phyloP scores from a whole-genome alignment of 2,888 invertebrate genomes.

The Drosophila meridiana region DNA sequence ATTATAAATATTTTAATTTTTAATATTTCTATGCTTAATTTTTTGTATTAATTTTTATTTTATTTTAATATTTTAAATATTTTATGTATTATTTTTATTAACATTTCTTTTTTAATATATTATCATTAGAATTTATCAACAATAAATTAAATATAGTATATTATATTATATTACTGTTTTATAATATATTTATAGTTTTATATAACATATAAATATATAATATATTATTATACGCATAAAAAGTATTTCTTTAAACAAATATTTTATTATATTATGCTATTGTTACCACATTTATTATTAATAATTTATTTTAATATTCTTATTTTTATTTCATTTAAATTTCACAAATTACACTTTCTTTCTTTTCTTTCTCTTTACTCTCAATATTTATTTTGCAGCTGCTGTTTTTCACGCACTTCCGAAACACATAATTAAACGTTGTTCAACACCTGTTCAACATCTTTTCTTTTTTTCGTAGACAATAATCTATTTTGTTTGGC shows the following conservation, averaged over 20 bases:
- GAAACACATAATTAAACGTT: conserved; percentile 1
- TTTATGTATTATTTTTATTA: no score
- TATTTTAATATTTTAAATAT: no score
- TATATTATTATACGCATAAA: no score
- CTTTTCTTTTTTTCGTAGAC: neutral
- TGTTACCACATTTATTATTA: neutral
- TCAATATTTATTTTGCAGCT: neutral
- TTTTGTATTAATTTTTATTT: no score
- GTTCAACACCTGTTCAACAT: neutral
- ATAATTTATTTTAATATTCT: no score
- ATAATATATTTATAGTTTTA: neutral
- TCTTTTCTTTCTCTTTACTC: neutral
- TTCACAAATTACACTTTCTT: neutral
- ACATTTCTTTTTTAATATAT: no score
- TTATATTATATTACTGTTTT: neutral
- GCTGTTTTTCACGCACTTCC: conserved; percentile 5
- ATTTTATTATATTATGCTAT: neutral
- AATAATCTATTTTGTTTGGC: neutral
- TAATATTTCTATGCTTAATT: no score
- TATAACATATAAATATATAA: no score
- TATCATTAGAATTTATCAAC: neutral
- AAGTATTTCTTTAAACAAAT: no score
- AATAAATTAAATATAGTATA: neutral
- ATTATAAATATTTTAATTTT: neutral
- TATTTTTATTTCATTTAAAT: neutral